Conservation (phyloP, 2,113 vertebrate species). For the Chaetodon auriga region DNA sequence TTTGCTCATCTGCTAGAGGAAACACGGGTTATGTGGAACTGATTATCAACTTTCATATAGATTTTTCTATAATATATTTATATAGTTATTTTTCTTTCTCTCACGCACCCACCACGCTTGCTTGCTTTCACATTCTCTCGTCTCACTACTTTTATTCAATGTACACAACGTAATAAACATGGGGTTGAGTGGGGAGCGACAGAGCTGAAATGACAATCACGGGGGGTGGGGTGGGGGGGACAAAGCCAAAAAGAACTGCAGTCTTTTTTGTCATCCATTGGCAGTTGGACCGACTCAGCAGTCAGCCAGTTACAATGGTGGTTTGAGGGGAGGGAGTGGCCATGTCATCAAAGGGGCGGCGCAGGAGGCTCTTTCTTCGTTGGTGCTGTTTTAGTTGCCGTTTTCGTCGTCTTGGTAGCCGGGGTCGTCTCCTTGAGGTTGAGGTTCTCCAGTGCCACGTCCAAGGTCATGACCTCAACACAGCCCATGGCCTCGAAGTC, state of each 20-base stretch:
- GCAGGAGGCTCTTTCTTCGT: conserved; percentile 96
- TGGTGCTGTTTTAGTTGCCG: conserved; percentile 78
- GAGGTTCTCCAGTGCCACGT: conserved; percentile 99
- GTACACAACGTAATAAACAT: conserved; percentile 97
- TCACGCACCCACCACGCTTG: conserved; percentile 71
- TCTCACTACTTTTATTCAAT: conserved; percentile 94
- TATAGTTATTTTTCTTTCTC: conserved; percentile 86
- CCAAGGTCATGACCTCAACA: conserved; percentile 99
- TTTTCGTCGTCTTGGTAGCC: conserved; percentile 68
- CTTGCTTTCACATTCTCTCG: conserved; percentile 85
- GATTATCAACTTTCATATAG: conserved; percentile 91
- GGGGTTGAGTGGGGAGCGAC: conserved; percentile 84
- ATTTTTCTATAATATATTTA: conserved; percentile 88
- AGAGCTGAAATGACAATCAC: conserved; percentile 99
- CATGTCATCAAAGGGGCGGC: conserved; percentile 97
- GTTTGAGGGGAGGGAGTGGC: conserved; percentile 78
- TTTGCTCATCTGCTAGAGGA: conserved; percentile 92
- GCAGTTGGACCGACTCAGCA: conserved; percentile 94
- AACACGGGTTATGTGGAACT: conserved; percentile 94
- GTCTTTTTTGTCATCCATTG: conserved; percentile 91
- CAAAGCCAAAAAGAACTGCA: conserved; percentile 88
- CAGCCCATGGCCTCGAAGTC: conserved; percentile 99
- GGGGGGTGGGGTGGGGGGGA: conserved; percentile 70
- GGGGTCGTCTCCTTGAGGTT: conserved; percentile 93
- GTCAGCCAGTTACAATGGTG: conserved; percentile 75